Percentiles rank a stretch among this genome's conserved stretches.
phyloP scores from a whole-genome alignment of 2,888 invertebrate species.

The Oasisia sp. region DNA sequence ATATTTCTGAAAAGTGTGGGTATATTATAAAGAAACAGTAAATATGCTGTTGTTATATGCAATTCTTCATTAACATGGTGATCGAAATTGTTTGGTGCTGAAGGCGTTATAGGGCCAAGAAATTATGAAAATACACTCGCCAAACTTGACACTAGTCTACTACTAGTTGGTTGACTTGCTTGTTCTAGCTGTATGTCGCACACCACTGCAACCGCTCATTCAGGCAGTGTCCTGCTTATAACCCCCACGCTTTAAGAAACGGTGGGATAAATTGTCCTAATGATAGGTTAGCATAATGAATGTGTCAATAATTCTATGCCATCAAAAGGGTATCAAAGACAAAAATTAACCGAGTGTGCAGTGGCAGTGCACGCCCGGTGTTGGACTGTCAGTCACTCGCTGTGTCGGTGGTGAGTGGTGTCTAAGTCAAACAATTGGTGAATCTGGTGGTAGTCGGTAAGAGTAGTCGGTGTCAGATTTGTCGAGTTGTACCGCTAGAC shows the following conservation, averaged over 20 bases:
- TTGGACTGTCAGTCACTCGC: not conserved
- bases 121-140: not conserved
- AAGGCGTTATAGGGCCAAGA: not conserved
- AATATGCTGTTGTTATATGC: not conserved
- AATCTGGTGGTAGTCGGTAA: not conserved
- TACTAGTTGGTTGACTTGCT: conserved; percentile 3
- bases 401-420: no score
- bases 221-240: not conserved
- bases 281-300: not conserved
- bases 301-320: not conserved
- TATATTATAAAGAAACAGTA: not conserved
- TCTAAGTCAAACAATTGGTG: no score
- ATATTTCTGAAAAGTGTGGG: conserved; percentile 3
- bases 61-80: not conserved
- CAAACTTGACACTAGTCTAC: not conserved
- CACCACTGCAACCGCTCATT: not conserved
- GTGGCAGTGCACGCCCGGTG: not conserved
- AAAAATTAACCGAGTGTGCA: not conserved
- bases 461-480: not conserved
- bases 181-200: not conserved
- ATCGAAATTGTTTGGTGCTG: not conserved
- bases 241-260: not conserved
- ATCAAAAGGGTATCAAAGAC: not conserved
- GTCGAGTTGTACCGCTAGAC: not conserved
- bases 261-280: not conserved